These are phyloP conservation scores for Hecatera dysodea DNA, from an alignment of 2,888 invertebrate genomes.

Conservation along the genomic window DNA sequence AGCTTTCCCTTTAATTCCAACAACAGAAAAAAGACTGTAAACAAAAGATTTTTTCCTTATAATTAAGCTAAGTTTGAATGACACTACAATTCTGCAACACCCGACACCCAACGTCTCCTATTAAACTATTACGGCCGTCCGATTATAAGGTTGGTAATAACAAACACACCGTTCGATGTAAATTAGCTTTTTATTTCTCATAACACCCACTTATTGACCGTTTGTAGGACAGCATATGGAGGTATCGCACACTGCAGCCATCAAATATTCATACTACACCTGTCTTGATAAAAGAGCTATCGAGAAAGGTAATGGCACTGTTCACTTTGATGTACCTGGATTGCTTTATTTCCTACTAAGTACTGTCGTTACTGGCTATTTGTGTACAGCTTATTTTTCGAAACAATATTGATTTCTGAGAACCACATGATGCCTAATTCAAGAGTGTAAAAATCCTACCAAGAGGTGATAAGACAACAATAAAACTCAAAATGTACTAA, in stretches of 20 bases:
- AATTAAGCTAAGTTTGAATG: slow-evolving; percentile 21
- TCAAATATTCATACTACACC: slow-evolving; percentile 58
- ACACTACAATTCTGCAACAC: slow-evolving; percentile 41
- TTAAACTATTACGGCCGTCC: slow-evolving; percentile 23
- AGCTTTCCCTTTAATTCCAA: slow-evolving; percentile 11
- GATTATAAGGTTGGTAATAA: slow-evolving; percentile 39
- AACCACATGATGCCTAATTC: not conserved
- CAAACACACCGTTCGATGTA: slow-evolving; percentile 31
- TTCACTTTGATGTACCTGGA: slow-evolving; percentile 53
- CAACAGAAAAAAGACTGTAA: slow-evolving; percentile 23
- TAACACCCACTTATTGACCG: slow-evolving; percentile 43
- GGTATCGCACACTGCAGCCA: slow-evolving; percentile 54
- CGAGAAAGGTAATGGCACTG: slow-evolving; percentile 30
- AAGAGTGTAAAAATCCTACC: not conserved
- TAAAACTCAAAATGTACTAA: slow-evolving; percentile 20
- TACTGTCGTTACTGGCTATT: not conserved
- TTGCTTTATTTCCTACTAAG: slow-evolving; percentile 43
- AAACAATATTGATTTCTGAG: not conserved
- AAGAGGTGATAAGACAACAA: not conserved
- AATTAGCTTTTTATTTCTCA: slow-evolving; percentile 42
- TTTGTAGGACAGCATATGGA: slow-evolving; percentile 38
- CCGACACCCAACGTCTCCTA: slow-evolving; percentile 29
- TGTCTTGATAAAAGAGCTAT: slow-evolving; percentile 51
- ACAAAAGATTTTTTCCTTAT: slow-evolving; percentile 36
- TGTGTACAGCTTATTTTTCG: not conserved